phyloP scores from a whole-genome alignment of 2,888 invertebrate genomes.

The Pherbina coryleti region DNA sequence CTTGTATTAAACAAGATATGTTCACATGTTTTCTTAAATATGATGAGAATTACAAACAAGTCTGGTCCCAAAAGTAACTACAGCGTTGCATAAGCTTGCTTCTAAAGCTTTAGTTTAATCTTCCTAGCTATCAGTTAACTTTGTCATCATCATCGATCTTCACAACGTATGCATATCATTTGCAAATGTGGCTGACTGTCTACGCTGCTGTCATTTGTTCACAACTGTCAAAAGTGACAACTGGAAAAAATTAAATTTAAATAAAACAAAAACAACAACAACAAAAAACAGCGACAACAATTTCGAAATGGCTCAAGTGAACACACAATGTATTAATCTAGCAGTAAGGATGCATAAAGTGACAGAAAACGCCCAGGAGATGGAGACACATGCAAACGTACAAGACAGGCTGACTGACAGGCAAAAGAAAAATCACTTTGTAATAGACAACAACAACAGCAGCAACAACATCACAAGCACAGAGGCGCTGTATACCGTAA shows the following conservation, averaged over 20 bases:
- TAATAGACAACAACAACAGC: constrained; percentile 52
- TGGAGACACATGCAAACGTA: background rate
- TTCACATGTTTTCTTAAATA: no score
- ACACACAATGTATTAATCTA: constrained; percentile 61
- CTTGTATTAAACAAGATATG: no score
- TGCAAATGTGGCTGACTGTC: background rate
- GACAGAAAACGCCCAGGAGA: constrained; percentile 31
- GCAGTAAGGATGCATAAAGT: constrained; percentile 53
- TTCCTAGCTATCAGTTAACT: no score
- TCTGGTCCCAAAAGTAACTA: no score
- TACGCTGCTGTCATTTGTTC: constrained; percentile 1
- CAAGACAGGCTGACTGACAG: constrained; percentile 33
- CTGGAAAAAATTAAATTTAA: background rate
- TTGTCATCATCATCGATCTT: background rate
- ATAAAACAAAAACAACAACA: background rate
- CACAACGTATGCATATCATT: background rate
- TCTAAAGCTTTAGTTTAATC: no score
- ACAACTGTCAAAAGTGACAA: constrained; percentile 16
- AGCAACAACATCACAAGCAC: background rate
- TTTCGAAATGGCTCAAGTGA: constrained; percentile 13
- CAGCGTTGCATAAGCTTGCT: no score
- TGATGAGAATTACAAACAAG: no score
- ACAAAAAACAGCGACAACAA: background rate
- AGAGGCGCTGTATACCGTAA: no score
- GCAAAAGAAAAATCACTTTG: constrained; percentile 60